phyloP scores from a whole-genome alignment of 2,888 invertebrate species.

The Ophion obscuratus region DNA sequence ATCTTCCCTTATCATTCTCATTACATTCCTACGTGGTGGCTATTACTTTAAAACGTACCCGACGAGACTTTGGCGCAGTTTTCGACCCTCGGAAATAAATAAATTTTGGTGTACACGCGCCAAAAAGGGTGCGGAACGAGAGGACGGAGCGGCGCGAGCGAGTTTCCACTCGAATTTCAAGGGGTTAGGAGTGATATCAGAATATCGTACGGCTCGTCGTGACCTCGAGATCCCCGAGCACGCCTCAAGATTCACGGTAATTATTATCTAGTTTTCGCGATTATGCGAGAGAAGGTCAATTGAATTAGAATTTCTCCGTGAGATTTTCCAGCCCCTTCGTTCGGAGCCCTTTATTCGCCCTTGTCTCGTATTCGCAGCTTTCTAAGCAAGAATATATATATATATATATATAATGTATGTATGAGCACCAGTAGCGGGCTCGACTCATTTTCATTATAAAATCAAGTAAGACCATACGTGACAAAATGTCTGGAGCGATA shows the following conservation, averaged over 20 bases:
- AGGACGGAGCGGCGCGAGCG: not conserved
- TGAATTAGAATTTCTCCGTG: conserved; percentile 78
- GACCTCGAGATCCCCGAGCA: conserved; percentile 47
- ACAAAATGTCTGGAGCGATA: conserved; percentile 77
- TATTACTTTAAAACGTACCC: conserved; percentile 51
- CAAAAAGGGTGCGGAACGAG: conserved; percentile 26
- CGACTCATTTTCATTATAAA: conserved; percentile 77
- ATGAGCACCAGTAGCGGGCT: conserved; percentile 62
- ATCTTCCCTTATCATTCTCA: conserved; percentile 56
- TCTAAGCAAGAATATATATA: not conserved
- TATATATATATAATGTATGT: conserved; percentile 27
- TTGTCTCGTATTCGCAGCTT: conserved; percentile 41
- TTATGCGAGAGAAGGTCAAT: conserved; percentile 78
- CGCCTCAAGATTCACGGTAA: conserved; percentile 75
- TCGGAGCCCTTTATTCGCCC: conserved; percentile 47
- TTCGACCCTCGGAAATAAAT: conserved; percentile 64
- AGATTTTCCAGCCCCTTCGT: conserved; percentile 35
- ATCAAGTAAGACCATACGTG: conserved; percentile 79
- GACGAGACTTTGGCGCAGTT: conserved; percentile 54
- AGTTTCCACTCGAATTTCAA: conserved; percentile 17
- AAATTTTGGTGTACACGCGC: conserved; percentile 42
- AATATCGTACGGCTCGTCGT: conserved; percentile 58
- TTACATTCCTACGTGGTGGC: conserved; percentile 53
- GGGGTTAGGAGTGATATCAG: conserved; percentile 61
- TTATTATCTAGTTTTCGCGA: conserved; percentile 76